phyloP scores from a whole-genome alignment of 2,113 vertebrate genomes.

The Anhinga rufa region DNA sequence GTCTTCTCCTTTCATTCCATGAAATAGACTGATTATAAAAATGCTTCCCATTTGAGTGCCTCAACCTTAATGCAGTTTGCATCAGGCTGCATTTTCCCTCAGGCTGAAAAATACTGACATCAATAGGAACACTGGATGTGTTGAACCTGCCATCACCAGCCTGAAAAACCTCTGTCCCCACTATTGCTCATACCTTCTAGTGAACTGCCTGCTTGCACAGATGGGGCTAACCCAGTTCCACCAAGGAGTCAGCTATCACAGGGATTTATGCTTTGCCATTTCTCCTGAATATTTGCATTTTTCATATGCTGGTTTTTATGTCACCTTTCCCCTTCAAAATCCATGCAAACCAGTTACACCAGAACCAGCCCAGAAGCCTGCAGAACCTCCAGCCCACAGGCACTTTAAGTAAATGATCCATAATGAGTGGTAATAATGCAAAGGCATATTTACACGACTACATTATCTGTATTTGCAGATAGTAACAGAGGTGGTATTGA shows the following conservation, averaged over 20 bases:
- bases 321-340: not conserved
- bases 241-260: not conserved
- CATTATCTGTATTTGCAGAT: not conserved
- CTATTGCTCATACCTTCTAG: not conserved
- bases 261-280: not conserved
- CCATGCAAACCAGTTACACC: not conserved
- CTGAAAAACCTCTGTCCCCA: not conserved
- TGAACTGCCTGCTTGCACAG: not conserved
- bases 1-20: slow-evolving; percentile 25
- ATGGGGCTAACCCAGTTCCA: not conserved
- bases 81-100: not conserved
- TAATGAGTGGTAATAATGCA: not conserved
- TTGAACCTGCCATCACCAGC: not conserved
- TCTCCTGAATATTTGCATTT: not conserved
- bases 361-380: not conserved
- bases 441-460: not conserved
- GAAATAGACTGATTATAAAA: slow-evolving; percentile 33
- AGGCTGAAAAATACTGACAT: slow-evolving; percentile 29
- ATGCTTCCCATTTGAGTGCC: not conserved
- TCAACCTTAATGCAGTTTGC: not conserved
- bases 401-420: not conserved
- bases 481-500: not conserved
- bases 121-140: not conserved
- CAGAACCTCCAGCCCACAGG: not conserved
- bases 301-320: not conserved